These are phyloP conservation scores for Apostichopus japonicus DNA, from an alignment of 35 echinoderm and acorn worm species.

Conservation along the genomic window DNA sequence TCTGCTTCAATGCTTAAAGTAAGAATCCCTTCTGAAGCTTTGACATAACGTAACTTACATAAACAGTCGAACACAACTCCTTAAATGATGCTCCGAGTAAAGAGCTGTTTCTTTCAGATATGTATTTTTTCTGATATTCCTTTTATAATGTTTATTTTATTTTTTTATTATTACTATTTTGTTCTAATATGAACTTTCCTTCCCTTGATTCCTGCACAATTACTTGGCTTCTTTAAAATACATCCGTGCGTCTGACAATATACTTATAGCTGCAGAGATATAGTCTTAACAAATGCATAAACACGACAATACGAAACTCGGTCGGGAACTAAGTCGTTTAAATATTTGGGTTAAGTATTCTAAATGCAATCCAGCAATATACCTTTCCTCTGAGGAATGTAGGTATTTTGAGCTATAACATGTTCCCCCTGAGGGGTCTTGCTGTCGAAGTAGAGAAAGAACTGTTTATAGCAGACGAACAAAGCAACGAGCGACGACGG, in stretches of 20 bases:
- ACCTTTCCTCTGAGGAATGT: constrained; percentile 23
- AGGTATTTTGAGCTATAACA: not conserved
- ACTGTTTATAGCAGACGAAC: not conserved
- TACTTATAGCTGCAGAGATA: not conserved
- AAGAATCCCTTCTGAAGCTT: no score
- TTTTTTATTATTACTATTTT: no score
- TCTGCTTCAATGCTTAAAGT: no score
- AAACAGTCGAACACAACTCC: no score
- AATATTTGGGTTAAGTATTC: constrained; percentile 49
- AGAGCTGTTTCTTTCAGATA: no score
- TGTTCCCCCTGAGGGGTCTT: not conserved
- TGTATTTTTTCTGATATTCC: no score
- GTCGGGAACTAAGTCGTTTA: not conserved
- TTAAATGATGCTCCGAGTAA: no score
- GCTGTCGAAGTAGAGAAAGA: not conserved
- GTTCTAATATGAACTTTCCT: not conserved
- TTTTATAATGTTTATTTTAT: no score
- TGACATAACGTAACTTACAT: no score
- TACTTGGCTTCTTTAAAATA: not conserved
- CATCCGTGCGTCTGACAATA: not conserved
- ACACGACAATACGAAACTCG: not conserved
- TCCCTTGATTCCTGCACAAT: not conserved
- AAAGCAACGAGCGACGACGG: not conserved
- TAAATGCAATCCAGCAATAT: constrained; percentile 11
- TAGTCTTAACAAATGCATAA: not conserved